Evolutionary conservation across 2,113 vertebrate genomes (phyloP), one percentile per base, ranked within the genome.

Genomic region (Thalassarche chlororhynchos): DNA sequence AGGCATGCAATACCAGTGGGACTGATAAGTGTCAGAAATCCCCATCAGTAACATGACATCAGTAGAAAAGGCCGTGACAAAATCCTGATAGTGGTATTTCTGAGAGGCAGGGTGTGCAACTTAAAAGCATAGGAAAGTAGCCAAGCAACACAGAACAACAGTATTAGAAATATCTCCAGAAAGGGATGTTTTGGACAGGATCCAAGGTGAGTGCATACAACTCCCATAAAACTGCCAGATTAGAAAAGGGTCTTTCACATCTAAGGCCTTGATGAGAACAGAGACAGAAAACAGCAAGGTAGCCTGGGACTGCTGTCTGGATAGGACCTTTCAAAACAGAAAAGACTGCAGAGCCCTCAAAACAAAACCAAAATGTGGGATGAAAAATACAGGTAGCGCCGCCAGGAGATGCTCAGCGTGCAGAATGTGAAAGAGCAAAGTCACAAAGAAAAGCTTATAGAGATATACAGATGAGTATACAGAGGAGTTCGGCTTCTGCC

Each of bases 331-430:
- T 17, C 60, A 29, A 52, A 64, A 40, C 20, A 81, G 81, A 36
- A 52, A 61, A n/a, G 24, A 14, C 14, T 17, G n/a, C 11, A 4
- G 32, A 82, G 40, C 40, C 58, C 40, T 4, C n/a, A 25, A 71
- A 57, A 14, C 2, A 10, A 31, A 40, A 3, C 4, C 8, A 3
- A 51, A 60, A 49, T 6, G 9, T 24, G 29, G 36, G 47, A 3
- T 69, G 71, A 18, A 21, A 75, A 71, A 17, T 0, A 14, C 8
- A 42, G 52, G 4, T 2, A 38, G 26, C 1, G 2, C 0, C 0
- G 2, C 6, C 31, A 4, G 61, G 55, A 78, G 77, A 40, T 55
- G 51, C 42, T 62, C 55, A 3, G n/a, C 1, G 40, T 32, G 51
- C n/a, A 14, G 70, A 49, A 32, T 2, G 8, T 6, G 40, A 6